Evolutionary conservation across 1,140 invertebrate genomes (phyloP).

Genomic region (Bombus pascuorum): DNA sequence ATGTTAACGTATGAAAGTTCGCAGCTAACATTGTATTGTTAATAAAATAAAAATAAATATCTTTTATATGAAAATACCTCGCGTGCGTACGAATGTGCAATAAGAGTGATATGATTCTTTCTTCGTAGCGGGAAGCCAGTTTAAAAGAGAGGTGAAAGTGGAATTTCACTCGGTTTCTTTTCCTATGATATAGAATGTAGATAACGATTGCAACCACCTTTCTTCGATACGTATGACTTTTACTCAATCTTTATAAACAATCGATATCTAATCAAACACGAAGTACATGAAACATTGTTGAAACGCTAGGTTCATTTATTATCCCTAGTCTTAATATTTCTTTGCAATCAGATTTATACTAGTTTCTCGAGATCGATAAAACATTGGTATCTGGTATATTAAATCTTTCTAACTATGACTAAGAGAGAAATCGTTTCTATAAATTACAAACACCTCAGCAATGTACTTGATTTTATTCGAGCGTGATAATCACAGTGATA

Average conservation of each 20-base stretch:
- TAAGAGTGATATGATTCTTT: slow-evolving; percentile 14
- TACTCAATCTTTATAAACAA: background rate
- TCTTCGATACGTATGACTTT: background rate
- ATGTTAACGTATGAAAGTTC: background rate
- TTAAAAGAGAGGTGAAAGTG: slow-evolving; percentile 32
- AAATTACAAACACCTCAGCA: background rate
- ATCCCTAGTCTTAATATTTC: too few relatives aligned
- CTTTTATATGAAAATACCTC: background rate
- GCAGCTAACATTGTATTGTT: background rate
- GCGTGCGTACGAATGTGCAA: background rate
- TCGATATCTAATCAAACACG: too few relatives aligned
- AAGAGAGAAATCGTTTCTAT: background rate
- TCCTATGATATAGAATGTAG: slow-evolving; percentile 17
- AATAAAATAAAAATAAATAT: background rate
- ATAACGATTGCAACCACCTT: background rate
- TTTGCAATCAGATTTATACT: too few relatives aligned
- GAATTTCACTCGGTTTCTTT: slow-evolving; percentile 32
- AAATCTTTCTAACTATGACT: background rate
- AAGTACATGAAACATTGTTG: too few relatives aligned
- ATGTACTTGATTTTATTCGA: background rate
- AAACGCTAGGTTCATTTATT: too few relatives aligned
- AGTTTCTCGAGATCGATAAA: too few relatives aligned
- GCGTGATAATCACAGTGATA: background rate
- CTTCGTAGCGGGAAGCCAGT: background rate
- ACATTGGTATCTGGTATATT: background rate